These are phyloP conservation scores for Eilema griseolum DNA, from an alignment of 2,888 invertebrate species.

Conservation along the genomic window DNA sequence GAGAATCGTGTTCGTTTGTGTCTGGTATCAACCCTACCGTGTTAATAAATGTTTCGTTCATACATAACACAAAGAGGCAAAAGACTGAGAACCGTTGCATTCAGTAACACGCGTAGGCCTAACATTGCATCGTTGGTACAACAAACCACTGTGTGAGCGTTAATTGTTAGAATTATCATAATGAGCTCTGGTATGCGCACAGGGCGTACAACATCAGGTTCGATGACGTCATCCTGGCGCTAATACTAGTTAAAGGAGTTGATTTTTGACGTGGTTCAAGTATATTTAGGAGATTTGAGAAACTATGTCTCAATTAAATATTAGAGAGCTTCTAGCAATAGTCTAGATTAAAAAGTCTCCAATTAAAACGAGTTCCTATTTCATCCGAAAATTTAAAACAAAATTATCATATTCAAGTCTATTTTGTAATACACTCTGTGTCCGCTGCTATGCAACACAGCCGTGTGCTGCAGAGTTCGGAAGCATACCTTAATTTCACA, in stretches of 20 bases:
- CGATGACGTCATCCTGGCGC: constrained; percentile 16
- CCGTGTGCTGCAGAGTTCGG: too few species aligned
- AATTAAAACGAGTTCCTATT: too few species aligned
- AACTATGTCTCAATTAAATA: too few species aligned
- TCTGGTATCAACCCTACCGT: not conserved
- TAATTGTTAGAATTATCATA: constrained; percentile 41
- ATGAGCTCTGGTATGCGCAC: constrained; percentile 35
- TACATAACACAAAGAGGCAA: not conserved
- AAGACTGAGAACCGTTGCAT: constrained; percentile 13
- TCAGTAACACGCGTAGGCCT: not conserved
- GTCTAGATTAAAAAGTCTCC: too few species aligned
- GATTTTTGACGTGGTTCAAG: not conserved
- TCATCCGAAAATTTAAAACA: too few species aligned
- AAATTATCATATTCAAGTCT: too few species aligned
- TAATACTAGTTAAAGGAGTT: not conserved
- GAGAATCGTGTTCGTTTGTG: not conserved
- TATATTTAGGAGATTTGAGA: not conserved
- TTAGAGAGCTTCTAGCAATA: too few species aligned
- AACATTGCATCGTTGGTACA: constrained; percentile 12
- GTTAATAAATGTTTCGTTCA: not conserved
- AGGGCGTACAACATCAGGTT: constrained; percentile 12
- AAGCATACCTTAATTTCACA: too few species aligned
- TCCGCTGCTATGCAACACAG: too few species aligned
- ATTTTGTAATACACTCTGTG: too few species aligned
- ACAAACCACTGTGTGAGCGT: constrained; percentile 21